Evolutionary conservation across 2,888 invertebrate genomes (phyloP), one percentile per base, ranked within the genome.

Genomic region (Ophioninae sp.): DNA sequence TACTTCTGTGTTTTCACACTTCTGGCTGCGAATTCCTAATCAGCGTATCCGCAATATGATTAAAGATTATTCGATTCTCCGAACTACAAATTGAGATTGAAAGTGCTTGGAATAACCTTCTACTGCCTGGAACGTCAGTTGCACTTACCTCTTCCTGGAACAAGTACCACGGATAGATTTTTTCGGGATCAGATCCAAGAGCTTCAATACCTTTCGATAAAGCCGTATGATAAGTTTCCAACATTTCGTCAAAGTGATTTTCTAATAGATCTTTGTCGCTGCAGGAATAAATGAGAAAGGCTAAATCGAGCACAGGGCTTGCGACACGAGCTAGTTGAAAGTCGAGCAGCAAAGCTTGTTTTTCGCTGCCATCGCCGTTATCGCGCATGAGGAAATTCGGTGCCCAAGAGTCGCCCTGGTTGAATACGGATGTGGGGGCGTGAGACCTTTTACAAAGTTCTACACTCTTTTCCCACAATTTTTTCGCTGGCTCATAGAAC

Each of bases 361-460:
- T 84, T 76, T 91, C 87, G 8, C 85, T 85, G 20, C 63, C 64
- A 0, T 87, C 63, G 20, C 63, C 69, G 5, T 81, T 71, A 76
- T 93, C 93, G 64, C 94, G 94, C 9, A 94, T 94, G 0, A 96
- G 90, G 86, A 96, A 96, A 90, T 97, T 96, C n/a, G 96, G 96
- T 0, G 95, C 94, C 96, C 96, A 96, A 59, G 95, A 95, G 89
- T 97, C 96, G 0, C 96, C 96, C 81, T 96, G 96, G 0, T 94
- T 95, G 41, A 96, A 94, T 0, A 95, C 95, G 0, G 94, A 91
- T 41, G 93, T 91, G 61, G 90, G 90, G 2, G 88, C 89, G n/a
- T 94, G 92, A 22, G 89, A 88, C 87, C 79, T 85, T 0, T 67
- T 69, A 58, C 86, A 87, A 8, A 86, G 61, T 44, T 78, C 23